Conservation (phyloP, 1,140 invertebrate genomes). For the Cyphomyrmex costatus region DNA sequence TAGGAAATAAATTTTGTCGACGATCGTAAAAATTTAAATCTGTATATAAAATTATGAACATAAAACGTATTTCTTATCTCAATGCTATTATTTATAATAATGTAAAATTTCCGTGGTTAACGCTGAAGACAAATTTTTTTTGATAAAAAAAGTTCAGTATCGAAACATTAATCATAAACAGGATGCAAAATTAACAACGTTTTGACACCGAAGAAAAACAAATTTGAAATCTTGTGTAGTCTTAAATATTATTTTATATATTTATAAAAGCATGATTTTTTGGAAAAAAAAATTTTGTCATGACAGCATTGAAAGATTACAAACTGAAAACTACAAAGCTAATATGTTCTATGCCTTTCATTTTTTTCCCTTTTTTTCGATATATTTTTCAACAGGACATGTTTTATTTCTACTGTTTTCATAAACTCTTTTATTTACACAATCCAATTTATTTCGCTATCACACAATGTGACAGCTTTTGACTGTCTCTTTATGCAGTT, state of each 20-base stretch:
- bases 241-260: background rate
- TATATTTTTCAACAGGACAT: background rate
- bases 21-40: constrained; percentile 6
- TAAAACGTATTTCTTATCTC: background rate
- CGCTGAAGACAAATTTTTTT: background rate
- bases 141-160: background rate
- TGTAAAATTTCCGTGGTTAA: background rate
- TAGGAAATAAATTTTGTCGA: constrained; percentile 36
- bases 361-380: background rate
- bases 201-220: background rate
- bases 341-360: background rate
- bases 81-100: background rate
- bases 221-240: background rate
- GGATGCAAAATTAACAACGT: background rate
- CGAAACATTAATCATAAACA: background rate
- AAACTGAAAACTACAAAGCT: background rate
- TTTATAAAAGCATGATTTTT: background rate
- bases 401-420: background rate
- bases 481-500: background rate
- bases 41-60: constrained; percentile 11
- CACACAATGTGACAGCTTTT: background rate
- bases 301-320: background rate
- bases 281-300: background rate
- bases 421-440: too few relatives aligned
- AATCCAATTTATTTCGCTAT: background rate